phyloP scores from a whole-genome alignment of 2,797 vertebrate genomes.

The Austrolebias charrua region DNA sequence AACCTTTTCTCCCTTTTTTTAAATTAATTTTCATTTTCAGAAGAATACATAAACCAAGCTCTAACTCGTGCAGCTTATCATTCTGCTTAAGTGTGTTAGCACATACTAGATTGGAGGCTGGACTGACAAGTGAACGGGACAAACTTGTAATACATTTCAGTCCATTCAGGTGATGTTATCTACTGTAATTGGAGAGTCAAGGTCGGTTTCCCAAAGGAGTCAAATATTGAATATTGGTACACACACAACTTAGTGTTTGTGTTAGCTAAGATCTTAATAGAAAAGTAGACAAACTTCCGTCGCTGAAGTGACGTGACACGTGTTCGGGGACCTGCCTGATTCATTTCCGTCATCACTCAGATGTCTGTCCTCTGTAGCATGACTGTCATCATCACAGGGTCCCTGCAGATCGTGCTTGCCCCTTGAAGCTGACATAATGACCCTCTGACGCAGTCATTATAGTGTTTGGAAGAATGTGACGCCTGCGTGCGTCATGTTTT shows the following conservation, averaged over 20 bases:
- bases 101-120: constrained; percentile 20
- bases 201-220: constrained; percentile 61
- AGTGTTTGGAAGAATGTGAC: constrained; percentile 32
- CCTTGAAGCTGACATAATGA: constrained; percentile 21
- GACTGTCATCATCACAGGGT: constrained; percentile 23
- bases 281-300: not conserved
- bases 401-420: constrained; percentile 26
- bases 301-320: constrained; percentile 9
- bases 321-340: constrained; percentile 2
- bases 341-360: constrained; percentile 1
- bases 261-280: not conserved
- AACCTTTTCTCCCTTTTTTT: not conserved
- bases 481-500: too few relatives aligned
- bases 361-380: constrained; percentile 7
- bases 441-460: constrained; percentile 13
- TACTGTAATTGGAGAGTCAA: constrained; percentile 67
- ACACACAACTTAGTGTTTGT: not conserved
- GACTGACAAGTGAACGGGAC: constrained; percentile 26
- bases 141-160: constrained; percentile 41
- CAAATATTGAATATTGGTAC: constrained; percentile 22
- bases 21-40: too few relatives aligned
- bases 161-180: constrained; percentile 66
- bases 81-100: not conserved
- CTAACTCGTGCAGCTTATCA: constrained; percentile 4
- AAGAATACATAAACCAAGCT: too few relatives aligned